Conservation (phyloP, 1,140 invertebrate species). For the Zaprionus inermis region DNA sequence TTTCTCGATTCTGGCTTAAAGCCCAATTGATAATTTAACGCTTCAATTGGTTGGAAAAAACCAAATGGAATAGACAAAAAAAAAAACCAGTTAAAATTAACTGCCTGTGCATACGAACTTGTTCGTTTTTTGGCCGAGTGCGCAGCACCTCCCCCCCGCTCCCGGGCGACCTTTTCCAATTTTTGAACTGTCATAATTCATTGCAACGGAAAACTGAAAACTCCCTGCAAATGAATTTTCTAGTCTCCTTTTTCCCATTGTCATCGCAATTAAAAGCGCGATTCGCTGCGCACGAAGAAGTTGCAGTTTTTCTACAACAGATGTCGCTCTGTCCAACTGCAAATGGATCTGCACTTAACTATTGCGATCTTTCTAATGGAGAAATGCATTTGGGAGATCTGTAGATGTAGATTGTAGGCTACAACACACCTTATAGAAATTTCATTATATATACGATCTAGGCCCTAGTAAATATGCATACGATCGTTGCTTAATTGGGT, state of each 20-base stretch:
- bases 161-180: neutral
- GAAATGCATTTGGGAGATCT: neutral
- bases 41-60: slow-evolving; percentile 66
- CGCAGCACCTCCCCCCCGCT: neutral
- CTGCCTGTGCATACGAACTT: slow-evolving; percentile 23
- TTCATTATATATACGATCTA: neutral
- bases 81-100: slow-evolving; percentile 42
- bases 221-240: slow-evolving; percentile 1
- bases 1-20: slow-evolving; percentile 34
- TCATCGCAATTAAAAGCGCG: slow-evolving; percentile 4
- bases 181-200: neutral
- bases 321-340: no score
- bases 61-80: slow-evolving; percentile 16
- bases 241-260: neutral
- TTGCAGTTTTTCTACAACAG: neutral
- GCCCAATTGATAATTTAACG: slow-evolving; percentile 82
- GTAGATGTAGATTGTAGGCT: neutral
- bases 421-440: neutral
- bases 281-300: neutral
- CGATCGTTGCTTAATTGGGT: neutral
- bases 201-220: neutral
- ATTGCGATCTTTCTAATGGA: neutral
- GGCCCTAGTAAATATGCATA: no score
- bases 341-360: slow-evolving; percentile 3
- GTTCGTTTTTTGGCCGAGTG: neutral